Conservation (phyloP, 2,888 invertebrate species). For the Drymonia ruficornis region DNA sequence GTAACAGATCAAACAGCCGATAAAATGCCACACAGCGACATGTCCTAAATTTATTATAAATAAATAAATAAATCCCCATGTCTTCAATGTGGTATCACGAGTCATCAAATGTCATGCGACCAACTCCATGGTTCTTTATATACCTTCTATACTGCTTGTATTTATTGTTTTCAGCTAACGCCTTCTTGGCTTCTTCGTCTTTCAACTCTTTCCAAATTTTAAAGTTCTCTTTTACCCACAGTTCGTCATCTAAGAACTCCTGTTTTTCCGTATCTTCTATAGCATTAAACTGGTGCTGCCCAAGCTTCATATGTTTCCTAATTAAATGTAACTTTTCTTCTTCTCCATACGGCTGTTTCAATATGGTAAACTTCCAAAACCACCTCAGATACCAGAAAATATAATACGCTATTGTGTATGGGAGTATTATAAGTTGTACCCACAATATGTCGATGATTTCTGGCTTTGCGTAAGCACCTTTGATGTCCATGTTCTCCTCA, state of each 20-base stretch:
- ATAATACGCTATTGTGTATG: constrained; percentile 89
- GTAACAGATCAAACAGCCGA: constrained; percentile 19
- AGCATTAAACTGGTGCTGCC: constrained; percentile 88
- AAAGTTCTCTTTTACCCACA: constrained; percentile 94
- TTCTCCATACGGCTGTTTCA: constrained; percentile 90
- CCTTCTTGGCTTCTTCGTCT: constrained; percentile 93
- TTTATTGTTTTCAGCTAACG: constrained; percentile 93
- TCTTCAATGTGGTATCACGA: constrained; percentile 69
- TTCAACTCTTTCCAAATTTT: constrained; percentile 91
- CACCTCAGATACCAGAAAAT: constrained; percentile 91
- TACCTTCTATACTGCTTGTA: constrained; percentile 96
- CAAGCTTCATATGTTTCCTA: constrained; percentile 90
- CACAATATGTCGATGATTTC: constrained; percentile 91
- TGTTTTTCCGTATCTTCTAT: constrained; percentile 90
- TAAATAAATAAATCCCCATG: constrained; percentile 18
- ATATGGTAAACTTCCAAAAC: constrained; percentile 92
- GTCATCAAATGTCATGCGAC: constrained; percentile 96
- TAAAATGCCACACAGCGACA: constrained; percentile 20
- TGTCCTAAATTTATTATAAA: constrained; percentile 23
- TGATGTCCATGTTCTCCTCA: constrained; percentile 96
- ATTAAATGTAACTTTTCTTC: constrained; percentile 95
- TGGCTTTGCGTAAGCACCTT: constrained; percentile 96
- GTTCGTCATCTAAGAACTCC: constrained; percentile 89
- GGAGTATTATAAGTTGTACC: constrained; percentile 92
- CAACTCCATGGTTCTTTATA: constrained; percentile 95